A percentile compares a stretch with the other conserved stretches of the same genome.
Conservation (phyloP, 2,888 invertebrate species). For the Drosophila mimica region DNA sequence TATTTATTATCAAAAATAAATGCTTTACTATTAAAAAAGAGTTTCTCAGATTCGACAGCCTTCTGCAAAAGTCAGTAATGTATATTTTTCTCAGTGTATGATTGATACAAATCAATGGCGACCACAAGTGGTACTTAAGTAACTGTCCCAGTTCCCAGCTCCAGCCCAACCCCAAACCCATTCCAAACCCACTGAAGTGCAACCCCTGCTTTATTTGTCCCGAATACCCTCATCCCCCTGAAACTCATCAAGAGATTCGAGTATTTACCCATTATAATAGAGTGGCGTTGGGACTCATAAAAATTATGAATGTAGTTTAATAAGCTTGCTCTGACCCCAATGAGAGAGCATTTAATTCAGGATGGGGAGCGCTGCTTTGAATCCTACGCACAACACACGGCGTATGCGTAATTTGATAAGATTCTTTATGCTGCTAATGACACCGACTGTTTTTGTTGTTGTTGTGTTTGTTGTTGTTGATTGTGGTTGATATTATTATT, state of each 20-base stretch:
- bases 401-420: constrained; percentile 80
- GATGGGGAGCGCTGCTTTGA: constrained; percentile 27
- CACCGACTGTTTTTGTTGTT: constrained; percentile 37
- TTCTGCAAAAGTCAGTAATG: background rate
- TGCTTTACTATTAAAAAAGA: too few relatives aligned
- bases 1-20: background rate
- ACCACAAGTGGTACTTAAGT: constrained; percentile 53
- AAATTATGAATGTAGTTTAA: constrained; percentile 72
- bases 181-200: constrained; percentile 2
- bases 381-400: constrained; percentile 45
- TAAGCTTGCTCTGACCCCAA: constrained; percentile 69
- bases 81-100: background rate
- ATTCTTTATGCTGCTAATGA: constrained; percentile 65
- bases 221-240: constrained; percentile 19
- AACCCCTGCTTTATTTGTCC: constrained; percentile 41
- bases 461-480: constrained; percentile 28
- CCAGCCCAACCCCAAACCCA: background rate
- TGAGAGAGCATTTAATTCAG: constrained; percentile 13
- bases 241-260: constrained; percentile 26
- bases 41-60: background rate
- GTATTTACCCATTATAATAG: constrained; percentile 47
- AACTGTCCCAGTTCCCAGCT: background rate
- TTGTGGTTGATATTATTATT: constrained; percentile 7
- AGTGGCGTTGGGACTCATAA: constrained; percentile 57
- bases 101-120: constrained; percentile 19